phyloP scores from a whole-genome alignment of 2,113 vertebrate genomes.

The Dromaius novaehollandiae region DNA sequence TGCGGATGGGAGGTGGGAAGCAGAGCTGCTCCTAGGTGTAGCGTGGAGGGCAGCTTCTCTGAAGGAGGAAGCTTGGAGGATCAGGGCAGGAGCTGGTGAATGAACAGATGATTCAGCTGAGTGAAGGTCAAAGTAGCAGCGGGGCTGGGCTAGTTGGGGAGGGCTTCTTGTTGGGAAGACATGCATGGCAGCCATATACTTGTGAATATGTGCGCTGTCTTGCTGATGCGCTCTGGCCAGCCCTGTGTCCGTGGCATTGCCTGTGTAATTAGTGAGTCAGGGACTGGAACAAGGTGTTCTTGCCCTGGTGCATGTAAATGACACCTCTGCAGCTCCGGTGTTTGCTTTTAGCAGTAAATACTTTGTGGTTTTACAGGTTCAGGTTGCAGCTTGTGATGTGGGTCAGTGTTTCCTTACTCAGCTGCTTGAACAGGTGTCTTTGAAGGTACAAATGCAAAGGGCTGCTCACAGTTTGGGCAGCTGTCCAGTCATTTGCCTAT shows the following conservation, averaged over 20 bases:
- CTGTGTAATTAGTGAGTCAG: constrained; percentile 61
- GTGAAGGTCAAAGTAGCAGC: neutral
- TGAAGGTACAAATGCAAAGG: neutral
- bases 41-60: neutral
- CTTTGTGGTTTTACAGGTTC: constrained; percentile 51
- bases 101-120: neutral
- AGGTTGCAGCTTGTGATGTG: neutral
- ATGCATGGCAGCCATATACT: neutral
- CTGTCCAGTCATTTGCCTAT: neutral
- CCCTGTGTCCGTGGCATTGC: constrained; percentile 40
- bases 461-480: neutral
- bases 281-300: constrained; percentile 62
- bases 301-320: neutral
- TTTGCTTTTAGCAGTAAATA: constrained; percentile 63
- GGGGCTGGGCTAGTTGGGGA: constrained; percentile 8
- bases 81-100: neutral
- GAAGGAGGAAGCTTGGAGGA: neutral
- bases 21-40: neutral
- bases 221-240: constrained; percentile 1
- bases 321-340: constrained; percentile 40
- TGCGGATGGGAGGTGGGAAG: neutral
- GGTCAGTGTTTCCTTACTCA: neutral
- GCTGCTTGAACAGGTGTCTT: neutral
- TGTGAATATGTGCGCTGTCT: neutral
- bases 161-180: neutral